Evolutionary conservation across 2,113 vertebrate genomes (phyloP), one percentile per base, ranked within the genome.

Genomic region (Emydura subglobosa): DNA sequence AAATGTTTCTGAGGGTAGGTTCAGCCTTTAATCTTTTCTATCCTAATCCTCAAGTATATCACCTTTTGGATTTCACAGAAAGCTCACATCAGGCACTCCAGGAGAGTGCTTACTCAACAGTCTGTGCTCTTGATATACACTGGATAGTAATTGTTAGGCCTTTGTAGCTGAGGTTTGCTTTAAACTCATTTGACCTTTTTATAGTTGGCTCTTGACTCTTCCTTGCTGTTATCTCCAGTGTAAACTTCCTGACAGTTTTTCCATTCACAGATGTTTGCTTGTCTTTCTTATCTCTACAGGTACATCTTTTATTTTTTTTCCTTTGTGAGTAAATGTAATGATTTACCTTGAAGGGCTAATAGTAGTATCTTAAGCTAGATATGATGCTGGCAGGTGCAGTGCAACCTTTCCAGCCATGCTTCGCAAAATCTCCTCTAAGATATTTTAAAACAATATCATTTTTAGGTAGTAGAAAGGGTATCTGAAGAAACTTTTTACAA

Each of bases 11-110:
- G 57, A 29, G 83, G 50, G 61, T 51, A 11, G 2, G n/a, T 85
- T 91, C 79, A 86, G 13, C 59, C 59, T 93, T 90, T 96, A 93
- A 93, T 95, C 72, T 96, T 94, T 94, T 9, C 72, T 91, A 93
- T 95, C 24, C 22, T 91, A 7, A 90, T 95, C 92, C 95, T 68
- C 3, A 83, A 95, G 54, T 47, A 87, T 27, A 12, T 78, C 42
- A 29, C 74, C n/a, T 83, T 97, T 90, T 82, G 74, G 5, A 76
- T 92, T 91, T 96, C 79, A 93, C 50, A 54, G 83, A 57, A 34
- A 88, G 54, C 54, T 96, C 39, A 88, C 95, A 55, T 88, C 79
- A 83, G 50, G 4, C 59, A 29, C 85, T 93, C 22, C 89, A 55
- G 89, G 89, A 95, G 88, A 90, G 83, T 83, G 68, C 10, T 94